phyloP scores from a whole-genome alignment of 2,113 vertebrate genomes.

The Notiomystis cincta region DNA sequence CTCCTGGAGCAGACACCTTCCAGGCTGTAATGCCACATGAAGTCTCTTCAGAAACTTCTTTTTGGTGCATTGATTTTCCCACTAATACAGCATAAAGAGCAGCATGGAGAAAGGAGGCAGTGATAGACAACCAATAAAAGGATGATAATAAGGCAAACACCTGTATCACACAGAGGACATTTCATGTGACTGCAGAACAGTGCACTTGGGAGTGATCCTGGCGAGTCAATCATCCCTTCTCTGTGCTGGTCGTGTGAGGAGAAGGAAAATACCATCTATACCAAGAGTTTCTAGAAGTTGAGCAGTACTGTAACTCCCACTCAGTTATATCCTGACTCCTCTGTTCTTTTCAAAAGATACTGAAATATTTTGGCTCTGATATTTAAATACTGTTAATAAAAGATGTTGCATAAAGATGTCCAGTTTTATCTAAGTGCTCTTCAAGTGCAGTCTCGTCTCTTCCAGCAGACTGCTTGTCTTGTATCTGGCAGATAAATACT shows the following conservation, averaged over 20 bases:
- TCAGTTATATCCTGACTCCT: background rate
- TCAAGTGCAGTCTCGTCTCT: background rate
- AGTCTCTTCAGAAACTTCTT: background rate
- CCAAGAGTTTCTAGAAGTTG: background rate
- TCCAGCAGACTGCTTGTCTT: background rate
- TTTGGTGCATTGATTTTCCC: background rate
- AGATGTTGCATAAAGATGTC: background rate
- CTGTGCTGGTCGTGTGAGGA: background rate
- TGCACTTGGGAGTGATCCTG: background rate
- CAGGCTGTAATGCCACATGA: background rate
- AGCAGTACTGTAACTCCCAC: background rate
- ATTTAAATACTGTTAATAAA: background rate
- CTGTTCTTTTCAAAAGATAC: background rate
- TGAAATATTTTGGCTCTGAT: background rate
- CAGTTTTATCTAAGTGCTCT: background rate
- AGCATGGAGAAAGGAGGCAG: background rate
- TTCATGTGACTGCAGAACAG: background rate
- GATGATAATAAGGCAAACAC: background rate
- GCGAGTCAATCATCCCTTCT: background rate
- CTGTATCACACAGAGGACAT: accelerated
- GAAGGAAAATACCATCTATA: background rate
- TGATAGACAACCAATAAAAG: background rate
- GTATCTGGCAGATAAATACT: background rate
- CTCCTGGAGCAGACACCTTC: background rate
- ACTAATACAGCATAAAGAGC: background rate